phyloP scores from a whole-genome alignment of 2,888 invertebrate genomes.

The Lacanobia wlatinum region DNA sequence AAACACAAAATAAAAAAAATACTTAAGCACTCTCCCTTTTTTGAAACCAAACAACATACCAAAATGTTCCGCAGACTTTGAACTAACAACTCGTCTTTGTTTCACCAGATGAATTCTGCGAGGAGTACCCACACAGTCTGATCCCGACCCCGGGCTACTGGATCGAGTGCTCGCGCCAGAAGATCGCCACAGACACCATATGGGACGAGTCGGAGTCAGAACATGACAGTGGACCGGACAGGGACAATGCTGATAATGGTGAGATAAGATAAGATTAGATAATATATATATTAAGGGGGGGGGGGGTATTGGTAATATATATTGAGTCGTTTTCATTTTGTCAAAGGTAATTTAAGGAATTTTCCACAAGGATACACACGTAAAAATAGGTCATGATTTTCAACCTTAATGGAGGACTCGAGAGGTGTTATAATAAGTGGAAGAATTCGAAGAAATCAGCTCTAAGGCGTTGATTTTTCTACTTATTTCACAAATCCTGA shows the following conservation, averaged over 20 bases:
- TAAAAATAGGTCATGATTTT: background rate
- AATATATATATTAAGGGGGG: too few species aligned
- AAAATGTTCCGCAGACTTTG: background rate
- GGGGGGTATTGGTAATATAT: too few species aligned
- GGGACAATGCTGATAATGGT: constrained; percentile 87
- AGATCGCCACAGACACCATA: constrained; percentile 95
- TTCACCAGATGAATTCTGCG: constrained; percentile 97
- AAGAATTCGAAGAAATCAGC: background rate
- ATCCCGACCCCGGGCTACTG: constrained; percentile 98
- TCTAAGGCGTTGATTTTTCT: background rate
- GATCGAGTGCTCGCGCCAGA: constrained; percentile 98
- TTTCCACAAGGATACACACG: background rate
- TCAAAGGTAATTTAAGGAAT: background rate
- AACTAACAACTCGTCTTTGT: background rate
- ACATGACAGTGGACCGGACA: constrained; percentile 92
- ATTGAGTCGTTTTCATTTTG: constrained; percentile 64
- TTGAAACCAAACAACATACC: background rate
- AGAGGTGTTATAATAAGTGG: background rate
- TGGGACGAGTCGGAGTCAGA: constrained; percentile 97
- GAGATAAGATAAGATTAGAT: too few species aligned
- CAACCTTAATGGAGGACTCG: background rate
- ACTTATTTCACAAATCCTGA: background rate
- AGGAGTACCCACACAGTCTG: constrained; percentile 97
- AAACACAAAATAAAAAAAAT: background rate
- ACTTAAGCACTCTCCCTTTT: background rate